phyloP scores from a whole-genome alignment of 92 coral and sea anemone species.

The Paramuricea clavata region DNA sequence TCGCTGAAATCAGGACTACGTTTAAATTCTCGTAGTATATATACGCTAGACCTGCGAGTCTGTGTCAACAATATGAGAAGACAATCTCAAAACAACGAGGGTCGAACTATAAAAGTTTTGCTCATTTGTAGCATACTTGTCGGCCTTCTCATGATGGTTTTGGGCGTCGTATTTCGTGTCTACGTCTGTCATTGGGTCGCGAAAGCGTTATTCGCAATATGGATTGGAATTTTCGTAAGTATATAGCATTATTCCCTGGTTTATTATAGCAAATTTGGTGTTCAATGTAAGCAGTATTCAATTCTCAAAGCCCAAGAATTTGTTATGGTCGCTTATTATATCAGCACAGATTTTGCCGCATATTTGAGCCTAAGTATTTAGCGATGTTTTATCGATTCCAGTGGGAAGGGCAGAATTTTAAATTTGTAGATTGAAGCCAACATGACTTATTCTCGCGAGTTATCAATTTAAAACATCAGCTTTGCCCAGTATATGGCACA shows the following conservation, averaged over 20 bases:
- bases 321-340: too few species aligned
- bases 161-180: constrained; percentile 43
- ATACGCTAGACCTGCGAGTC: background rate
- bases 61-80: background rate
- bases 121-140: constrained; percentile 12
- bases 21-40: background rate
- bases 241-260: background rate
- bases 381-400: too few species aligned
- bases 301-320: too few species aligned
- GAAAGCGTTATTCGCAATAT: constrained; percentile 3
- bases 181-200: constrained; percentile 53
- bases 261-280: too few species aligned
- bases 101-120: background rate
- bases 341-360: too few species aligned
- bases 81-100: background rate
- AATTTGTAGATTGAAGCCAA: too few species aligned
- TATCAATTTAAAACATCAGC: background rate
- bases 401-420: too few species aligned
- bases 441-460: background rate
- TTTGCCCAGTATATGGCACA: too few species aligned
- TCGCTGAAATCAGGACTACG: background rate
- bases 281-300: too few species aligned
- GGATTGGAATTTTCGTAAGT: constrained; percentile 46
- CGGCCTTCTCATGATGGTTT: constrained; percentile 19
- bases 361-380: too few species aligned